A percentile compares a stretch with the other conserved stretches of the same genome.
Evolutionary conservation across 2,113 vertebrate species (phyloP).

Genomic region (Erinaceus europaeus): DNA sequence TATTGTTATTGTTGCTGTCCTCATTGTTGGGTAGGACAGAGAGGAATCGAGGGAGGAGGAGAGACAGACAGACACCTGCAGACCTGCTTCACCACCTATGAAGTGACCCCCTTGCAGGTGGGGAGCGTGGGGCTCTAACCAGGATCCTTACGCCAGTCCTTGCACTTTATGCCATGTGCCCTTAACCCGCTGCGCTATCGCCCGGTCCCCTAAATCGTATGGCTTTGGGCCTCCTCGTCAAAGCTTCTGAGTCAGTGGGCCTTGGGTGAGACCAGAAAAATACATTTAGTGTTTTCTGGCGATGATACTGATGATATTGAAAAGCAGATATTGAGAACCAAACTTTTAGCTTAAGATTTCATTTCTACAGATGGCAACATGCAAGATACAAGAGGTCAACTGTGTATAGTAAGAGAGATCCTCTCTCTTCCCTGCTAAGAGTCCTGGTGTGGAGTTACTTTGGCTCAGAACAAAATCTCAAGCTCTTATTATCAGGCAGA

Average conservation of each 20-base stretch:
- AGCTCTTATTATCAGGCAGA: background rate
- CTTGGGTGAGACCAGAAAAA: background rate
- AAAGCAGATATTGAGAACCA: background rate
- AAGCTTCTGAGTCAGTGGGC: background rate
- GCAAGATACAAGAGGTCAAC: background rate
- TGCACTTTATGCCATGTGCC: no score
- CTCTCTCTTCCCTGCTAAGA: background rate
- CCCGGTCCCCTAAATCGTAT: background rate
- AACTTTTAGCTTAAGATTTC: background rate
- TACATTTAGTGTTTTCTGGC: background rate
- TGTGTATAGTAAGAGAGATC: background rate
- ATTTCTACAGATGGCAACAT: background rate
- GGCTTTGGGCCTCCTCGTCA: accelerated
- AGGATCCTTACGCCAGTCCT: no score
- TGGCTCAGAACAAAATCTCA: background rate
- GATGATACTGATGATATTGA: background rate
- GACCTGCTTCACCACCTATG: no score
- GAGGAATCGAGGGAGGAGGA: no score
- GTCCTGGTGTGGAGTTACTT: background rate
- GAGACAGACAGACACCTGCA: no score
- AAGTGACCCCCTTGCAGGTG: no score
- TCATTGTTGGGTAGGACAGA: no score
- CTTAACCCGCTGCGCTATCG: no score
- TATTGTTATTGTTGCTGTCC: no score
- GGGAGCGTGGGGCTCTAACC: no score